Evolutionary conservation across 2,888 invertebrate genomes (phyloP), one percentile per base, ranked within the genome.

Genomic region (Chironomus riparius): DNA sequence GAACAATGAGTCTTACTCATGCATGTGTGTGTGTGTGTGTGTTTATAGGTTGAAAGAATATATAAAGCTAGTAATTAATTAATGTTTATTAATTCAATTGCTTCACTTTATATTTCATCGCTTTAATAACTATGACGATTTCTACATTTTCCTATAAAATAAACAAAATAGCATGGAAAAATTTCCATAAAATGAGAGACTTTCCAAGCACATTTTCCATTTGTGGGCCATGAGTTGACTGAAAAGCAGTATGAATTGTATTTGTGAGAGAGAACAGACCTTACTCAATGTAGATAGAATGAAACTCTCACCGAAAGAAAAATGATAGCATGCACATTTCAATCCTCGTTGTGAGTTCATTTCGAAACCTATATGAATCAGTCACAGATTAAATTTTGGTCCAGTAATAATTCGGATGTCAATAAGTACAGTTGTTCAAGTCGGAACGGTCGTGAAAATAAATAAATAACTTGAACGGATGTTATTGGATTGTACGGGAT

Each of bases 301-400:
- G 38, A 38, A 38, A 38, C 38, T 38, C 38, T 38, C 15, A 28
- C 18, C 18, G 47, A 18, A 47, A 69, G 18, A 48, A n/a, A n/a
- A 28, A 7, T 47, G 15, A 70, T 21, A 24, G 65, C 21, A 24
- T 24, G 65, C 65, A 65, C 65, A 65, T 56, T 56, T 56, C 10
- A 10, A 56, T 56, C 15, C 18, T 56, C 15, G 18, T 38, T 38
- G 38, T 38, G 65, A 68, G 68, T 68, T 68, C 28, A 28, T 68
- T 68, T 68, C 68, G 68, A 68, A 68, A 38, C 15, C n/a, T 68
- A 68, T 68, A 68, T 68, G 68, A 68, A 47, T 15, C 68, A 68
- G 21, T 15, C 47, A 47, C 7, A 38, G 68, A 68, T 68, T 68
- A 38, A n/a, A 68, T 38, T 38, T 47, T 68, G 68, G 68, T 68